phyloP scores from a whole-genome alignment of 1,140 invertebrate genomes.

The Galleria mellonella region DNA sequence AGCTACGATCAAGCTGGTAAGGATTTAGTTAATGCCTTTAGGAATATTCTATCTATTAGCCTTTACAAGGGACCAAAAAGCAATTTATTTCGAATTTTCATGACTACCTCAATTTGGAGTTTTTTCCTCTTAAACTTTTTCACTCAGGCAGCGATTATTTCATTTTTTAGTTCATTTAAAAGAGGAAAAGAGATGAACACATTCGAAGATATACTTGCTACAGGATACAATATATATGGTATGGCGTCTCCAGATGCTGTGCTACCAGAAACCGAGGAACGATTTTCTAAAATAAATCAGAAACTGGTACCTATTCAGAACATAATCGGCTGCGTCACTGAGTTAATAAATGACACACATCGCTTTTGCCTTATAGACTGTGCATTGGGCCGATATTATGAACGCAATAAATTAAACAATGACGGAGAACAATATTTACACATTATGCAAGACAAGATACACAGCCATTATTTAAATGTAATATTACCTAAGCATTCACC shows the following conservation, averaged over 20 bases:
- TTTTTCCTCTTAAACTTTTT: slow-evolving; percentile 58
- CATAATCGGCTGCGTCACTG: slow-evolving; percentile 44
- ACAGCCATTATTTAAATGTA: slow-evolving; percentile 59
- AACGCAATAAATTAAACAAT: slow-evolving; percentile 48
- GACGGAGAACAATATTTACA: slow-evolving; percentile 61
- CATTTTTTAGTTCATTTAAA: slow-evolving; percentile 56
- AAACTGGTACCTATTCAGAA: slow-evolving; percentile 38
- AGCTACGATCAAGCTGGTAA: slow-evolving; percentile 50
- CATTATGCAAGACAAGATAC: slow-evolving; percentile 54
- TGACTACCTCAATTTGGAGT: slow-evolving; percentile 45
- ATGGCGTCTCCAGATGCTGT: slow-evolving; percentile 59
- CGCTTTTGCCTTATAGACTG: slow-evolving; percentile 65
- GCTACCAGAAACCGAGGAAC: slow-evolving; percentile 50
- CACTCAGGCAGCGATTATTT: slow-evolving; percentile 61
- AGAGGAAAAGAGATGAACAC: slow-evolving; percentile 60
- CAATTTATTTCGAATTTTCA: slow-evolving; percentile 43
- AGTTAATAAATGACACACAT: slow-evolving; percentile 40
- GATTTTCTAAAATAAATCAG: slow-evolving; percentile 43
- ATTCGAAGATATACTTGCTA: slow-evolving; percentile 58
- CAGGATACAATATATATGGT: slow-evolving; percentile 53
- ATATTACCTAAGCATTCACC: slow-evolving; percentile 44
- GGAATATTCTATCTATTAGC: slow-evolving; percentile 40
- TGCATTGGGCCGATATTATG: slow-evolving; percentile 48
- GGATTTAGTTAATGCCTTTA: slow-evolving; percentile 47
- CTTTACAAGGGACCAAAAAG: slow-evolving; percentile 39